These are phyloP conservation scores for Rhamphomyia laevipes DNA, from an alignment of 2,888 invertebrate genomes.

Conservation along the genomic window DNA sequence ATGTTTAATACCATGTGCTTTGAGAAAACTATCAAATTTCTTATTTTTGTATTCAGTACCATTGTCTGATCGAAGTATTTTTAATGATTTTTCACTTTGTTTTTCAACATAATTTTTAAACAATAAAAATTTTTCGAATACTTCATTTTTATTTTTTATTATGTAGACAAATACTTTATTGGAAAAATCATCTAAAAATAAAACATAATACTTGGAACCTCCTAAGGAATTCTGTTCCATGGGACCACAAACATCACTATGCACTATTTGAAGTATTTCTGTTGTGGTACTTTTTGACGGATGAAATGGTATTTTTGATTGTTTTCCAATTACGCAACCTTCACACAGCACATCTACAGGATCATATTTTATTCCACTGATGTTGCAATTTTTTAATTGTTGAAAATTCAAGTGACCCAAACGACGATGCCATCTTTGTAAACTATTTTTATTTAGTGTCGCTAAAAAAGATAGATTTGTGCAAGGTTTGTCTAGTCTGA, in stretches of 20 bases:
- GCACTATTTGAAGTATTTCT: slow-evolving; percentile 9
- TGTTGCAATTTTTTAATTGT: no score
- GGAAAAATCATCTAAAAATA: not conserved
- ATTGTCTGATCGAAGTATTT: slow-evolving; percentile 1
- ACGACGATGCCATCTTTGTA: no score
- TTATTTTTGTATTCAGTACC: slow-evolving; percentile 4
- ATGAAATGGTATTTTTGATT: not conserved
- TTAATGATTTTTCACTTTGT: slow-evolving; percentile 2
- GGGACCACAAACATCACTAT: slow-evolving; percentile 2
- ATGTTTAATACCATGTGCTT: not conserved
- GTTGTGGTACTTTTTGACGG: slow-evolving; percentile 9
- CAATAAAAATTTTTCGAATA: not conserved
- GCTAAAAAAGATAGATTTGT: no score
- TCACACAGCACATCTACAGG: no score
- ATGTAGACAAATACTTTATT: not conserved
- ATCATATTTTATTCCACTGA: no score
- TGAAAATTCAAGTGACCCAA: no score
- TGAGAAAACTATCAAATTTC: not conserved
- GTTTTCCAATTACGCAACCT: no score
- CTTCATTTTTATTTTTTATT: not conserved
- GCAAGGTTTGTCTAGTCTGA: no score
- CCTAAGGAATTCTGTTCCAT: slow-evolving; percentile 13
- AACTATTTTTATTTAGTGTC: no score
- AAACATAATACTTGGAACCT: not conserved
- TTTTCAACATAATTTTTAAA: not conserved